Evolutionary conservation across 2,113 vertebrate genomes (phyloP).

Genomic region (Panthera tigris): DNA sequence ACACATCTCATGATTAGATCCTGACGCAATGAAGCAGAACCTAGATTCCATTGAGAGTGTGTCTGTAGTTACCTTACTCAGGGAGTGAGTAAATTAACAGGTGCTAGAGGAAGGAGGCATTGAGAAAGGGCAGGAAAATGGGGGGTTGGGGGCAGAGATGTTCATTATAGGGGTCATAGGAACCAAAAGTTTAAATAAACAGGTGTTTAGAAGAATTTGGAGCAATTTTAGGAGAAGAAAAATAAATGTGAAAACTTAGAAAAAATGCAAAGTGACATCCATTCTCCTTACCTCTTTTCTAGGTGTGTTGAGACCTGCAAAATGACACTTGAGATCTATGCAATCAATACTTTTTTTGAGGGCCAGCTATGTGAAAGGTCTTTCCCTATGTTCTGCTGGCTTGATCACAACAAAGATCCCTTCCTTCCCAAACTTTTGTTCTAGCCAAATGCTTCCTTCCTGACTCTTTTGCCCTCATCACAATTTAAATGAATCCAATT

Average conservation of each 20-base stretch:
- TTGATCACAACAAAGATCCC: background rate
- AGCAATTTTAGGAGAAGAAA: background rate
- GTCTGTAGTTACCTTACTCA: background rate
- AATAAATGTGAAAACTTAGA: background rate
- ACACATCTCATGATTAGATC: background rate
- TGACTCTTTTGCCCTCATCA: background rate
- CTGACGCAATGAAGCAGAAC: background rate
- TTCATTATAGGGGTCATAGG: background rate
- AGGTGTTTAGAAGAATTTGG: background rate
- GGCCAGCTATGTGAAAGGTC: background rate
- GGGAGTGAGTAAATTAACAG: background rate
- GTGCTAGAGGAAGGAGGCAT: background rate
- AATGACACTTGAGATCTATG: background rate
- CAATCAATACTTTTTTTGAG: background rate
- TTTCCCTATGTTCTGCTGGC: background rate
- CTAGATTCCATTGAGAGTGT: background rate
- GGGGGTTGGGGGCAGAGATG: background rate
- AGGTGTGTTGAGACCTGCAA: background rate
- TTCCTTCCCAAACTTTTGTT: background rate
- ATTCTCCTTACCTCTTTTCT: background rate
- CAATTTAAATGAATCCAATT: conserved; percentile 32
- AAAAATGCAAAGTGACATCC: background rate
- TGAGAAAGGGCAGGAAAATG: background rate
- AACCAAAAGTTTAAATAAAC: background rate
- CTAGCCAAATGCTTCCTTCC: background rate